Percentiles rank a stretch among this genome's conserved stretches.
These are phyloP conservation scores for Neotragus moschatus DNA, from an alignment of 2,113 vertebrate genomes.

Conservation along the genomic window DNA sequence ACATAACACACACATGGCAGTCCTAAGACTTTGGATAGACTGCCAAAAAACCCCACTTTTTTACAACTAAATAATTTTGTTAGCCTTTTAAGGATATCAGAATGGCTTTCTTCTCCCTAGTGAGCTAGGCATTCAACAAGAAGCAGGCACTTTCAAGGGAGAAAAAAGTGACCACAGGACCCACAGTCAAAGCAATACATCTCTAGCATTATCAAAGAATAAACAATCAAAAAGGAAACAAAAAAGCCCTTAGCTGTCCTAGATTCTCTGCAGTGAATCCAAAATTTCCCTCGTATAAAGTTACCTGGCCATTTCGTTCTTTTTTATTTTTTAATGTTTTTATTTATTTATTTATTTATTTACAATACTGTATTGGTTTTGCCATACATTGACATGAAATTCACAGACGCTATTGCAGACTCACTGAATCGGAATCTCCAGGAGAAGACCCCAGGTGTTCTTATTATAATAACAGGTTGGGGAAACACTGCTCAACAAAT, in stretches of 20 bases:
- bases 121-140: background rate
- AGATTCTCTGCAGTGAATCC: background rate
- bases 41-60: background rate
- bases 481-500: background rate
- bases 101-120: background rate
- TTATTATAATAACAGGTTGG: background rate
- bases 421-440: background rate
- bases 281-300: background rate
- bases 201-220: background rate
- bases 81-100: background rate
- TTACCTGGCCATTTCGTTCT: background rate
- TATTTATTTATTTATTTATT: too few species aligned
- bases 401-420: background rate
- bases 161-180: background rate
- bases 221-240: background rate
- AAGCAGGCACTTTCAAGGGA: background rate
- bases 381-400: too few species aligned
- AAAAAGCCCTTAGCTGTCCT: background rate
- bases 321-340: too few species aligned
- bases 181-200: background rate
- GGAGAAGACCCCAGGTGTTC: background rate
- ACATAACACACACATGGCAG: background rate
- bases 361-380: too few species aligned
- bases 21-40: background rate
- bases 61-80: background rate